Base-by-base conservation (phyloP, 2,888 invertebrate genomes). In the Seira ritae region DNA sequence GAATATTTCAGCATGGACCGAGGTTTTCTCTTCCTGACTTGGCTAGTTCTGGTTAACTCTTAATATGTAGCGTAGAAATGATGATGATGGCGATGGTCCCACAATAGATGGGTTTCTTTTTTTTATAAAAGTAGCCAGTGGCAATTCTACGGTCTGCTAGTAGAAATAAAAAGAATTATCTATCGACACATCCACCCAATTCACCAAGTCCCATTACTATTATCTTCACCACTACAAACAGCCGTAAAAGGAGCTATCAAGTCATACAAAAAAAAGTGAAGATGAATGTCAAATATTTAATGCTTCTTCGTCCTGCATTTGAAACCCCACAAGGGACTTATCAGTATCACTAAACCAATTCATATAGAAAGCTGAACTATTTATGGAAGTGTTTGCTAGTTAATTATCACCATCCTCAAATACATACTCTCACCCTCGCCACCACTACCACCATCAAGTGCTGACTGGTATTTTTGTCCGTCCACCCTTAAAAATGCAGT, bases 111-210 rank as follows among this genome's bases (percentile, higher is more conserved):
- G 8, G 31, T 31, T 31, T 31, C 31, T 2, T 31, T 31, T 31
- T 31, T 31, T 31, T 20, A 62, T 4, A 20, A 10, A 20, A 84
- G 79, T 76, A 86, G 86, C 87, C 86, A 87, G 76, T 80, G 87
- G 88, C 88, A 85, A 87, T 84, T 86, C 80, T 86, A 88, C 87
- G 88, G 86, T 86, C 88, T 87, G 86, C 85, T 87, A 88, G 85
- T 84, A 86, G 85, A 85, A 82, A 31, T 31, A 62, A 62, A 50
- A 50, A n/a, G 84, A 84, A 87, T 89, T 87, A 87, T 87, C 87
- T 87, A 89, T 89, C 87, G 87, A 88, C 88, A 88, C 86, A 85
- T 88, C 88, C 89, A 85, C 82, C 87, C 85, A 87, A 86, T 87
- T 87, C 87, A 87, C 84, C 79, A 80, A 78, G 83, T 79, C 86